Percentiles rank a stretch among this genome's conserved stretches.
Evolutionary conservation across 2,888 invertebrate species (phyloP).

Genomic region (Epistrophella euchroma): DNA sequence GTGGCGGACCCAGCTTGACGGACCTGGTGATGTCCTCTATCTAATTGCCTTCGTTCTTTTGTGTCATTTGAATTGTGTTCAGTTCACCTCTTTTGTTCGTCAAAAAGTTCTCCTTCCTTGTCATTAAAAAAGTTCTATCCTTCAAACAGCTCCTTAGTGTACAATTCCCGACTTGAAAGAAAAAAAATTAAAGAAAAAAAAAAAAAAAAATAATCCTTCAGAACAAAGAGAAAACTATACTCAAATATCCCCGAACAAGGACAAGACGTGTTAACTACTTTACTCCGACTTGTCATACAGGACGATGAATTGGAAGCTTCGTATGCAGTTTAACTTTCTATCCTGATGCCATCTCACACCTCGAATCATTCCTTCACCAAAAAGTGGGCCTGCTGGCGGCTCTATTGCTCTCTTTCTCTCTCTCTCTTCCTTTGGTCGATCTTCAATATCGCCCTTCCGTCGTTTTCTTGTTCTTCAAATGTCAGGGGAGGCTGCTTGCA

Average conservation of each 20-base stretch:
- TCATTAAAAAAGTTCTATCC: slow-evolving; percentile 71
- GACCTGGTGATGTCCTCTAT: slow-evolving; percentile 23
- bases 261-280: slow-evolving; percentile 74
- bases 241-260: slow-evolving; percentile 45
- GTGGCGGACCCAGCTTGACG: no score
- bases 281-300: slow-evolving; percentile 68
- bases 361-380: not conserved
- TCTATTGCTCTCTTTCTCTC: not conserved
- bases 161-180: slow-evolving; percentile 28
- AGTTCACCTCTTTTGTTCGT: slow-evolving; percentile 69
- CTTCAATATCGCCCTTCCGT: slow-evolving; percentile 58
- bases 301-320: slow-evolving; percentile 71
- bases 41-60: slow-evolving; percentile 71
- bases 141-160: slow-evolving; percentile 42
- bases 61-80: slow-evolving; percentile 61
- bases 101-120: slow-evolving; percentile 68
- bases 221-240: slow-evolving; percentile 37
- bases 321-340: slow-evolving; percentile 72
- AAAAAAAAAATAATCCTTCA: slow-evolving; percentile 27
- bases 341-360: slow-evolving; percentile 50
- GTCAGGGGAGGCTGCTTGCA: slow-evolving; percentile 49
- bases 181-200: slow-evolving; percentile 48
- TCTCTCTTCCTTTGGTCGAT: slow-evolving; percentile 15
- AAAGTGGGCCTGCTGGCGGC: slow-evolving; percentile 7
- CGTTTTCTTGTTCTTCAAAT: slow-evolving; percentile 61